Conservation (phyloP, 2,888 invertebrate genomes). For the Ligdia adustata region DNA sequence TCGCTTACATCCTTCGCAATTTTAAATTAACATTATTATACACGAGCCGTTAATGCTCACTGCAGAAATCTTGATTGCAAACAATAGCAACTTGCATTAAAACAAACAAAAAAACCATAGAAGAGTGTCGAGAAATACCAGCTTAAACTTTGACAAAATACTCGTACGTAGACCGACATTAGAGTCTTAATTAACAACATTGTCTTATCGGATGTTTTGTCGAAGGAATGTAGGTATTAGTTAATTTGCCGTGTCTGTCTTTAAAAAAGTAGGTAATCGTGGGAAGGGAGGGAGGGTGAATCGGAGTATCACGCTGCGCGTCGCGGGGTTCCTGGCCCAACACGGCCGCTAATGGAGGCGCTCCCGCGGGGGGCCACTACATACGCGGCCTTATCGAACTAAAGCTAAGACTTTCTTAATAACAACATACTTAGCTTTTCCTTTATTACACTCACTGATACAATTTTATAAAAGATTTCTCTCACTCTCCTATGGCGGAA, state of each 20-base stretch:
- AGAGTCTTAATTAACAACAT: slow-evolving; percentile 36
- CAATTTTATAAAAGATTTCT: slow-evolving; percentile 39
- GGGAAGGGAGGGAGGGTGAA: slow-evolving; percentile 40
- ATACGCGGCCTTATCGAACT: slow-evolving; percentile 65
- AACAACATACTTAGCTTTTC: slow-evolving; percentile 56
- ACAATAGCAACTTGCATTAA: slow-evolving; percentile 23
- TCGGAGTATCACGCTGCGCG: slow-evolving; percentile 62
- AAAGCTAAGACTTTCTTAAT: slow-evolving; percentile 65
- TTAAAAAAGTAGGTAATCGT: slow-evolving; percentile 50
- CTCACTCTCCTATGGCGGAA: slow-evolving; percentile 32
- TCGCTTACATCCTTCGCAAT: slow-evolving; percentile 42
- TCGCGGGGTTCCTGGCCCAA: slow-evolving; percentile 61
- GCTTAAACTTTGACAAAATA: slow-evolving; percentile 26
- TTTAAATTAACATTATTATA: slow-evolving; percentile 21
- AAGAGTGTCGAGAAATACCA: slow-evolving; percentile 14
- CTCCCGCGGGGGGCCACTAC: slow-evolving; percentile 66
- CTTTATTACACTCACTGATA: slow-evolving; percentile 41
- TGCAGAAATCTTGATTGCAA: slow-evolving; percentile 7
- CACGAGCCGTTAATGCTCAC: slow-evolving; percentile 6
- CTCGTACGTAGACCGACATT: slow-evolving; percentile 32
- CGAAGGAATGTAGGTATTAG: slow-evolving; percentile 39
- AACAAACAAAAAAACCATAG: slow-evolving; percentile 24
- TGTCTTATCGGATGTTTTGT: slow-evolving; percentile 37
- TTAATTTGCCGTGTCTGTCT: slow-evolving; percentile 51
- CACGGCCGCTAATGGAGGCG: slow-evolving; percentile 72